Conservation (phyloP, 2,797 vertebrate genomes). For the Agapornis canus region DNA sequence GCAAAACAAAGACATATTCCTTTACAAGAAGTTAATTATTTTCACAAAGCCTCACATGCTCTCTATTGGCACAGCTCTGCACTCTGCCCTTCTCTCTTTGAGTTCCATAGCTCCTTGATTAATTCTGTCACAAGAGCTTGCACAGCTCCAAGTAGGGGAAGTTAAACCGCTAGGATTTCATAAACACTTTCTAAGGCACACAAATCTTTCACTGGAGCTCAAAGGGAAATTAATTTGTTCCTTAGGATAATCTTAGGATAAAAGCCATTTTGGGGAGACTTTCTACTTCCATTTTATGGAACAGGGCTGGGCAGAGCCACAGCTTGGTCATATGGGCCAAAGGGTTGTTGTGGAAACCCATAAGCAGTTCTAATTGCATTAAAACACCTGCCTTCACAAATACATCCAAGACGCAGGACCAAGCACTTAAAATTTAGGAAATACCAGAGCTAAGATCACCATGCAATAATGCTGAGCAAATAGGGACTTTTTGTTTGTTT, state of each 20-base stretch:
- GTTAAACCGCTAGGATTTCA: neutral
- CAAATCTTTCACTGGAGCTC: neutral
- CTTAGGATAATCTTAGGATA: neutral
- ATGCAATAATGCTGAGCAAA: neutral
- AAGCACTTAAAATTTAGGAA: neutral
- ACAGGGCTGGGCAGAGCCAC: neutral
- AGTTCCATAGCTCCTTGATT: neutral
- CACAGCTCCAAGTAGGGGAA: neutral
- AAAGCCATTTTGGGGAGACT: neutral
- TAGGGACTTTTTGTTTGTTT: neutral
- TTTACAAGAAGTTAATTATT: neutral
- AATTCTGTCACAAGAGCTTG: neutral
- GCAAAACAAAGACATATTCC: neutral
- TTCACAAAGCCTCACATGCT: neutral
- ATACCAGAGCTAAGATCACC: neutral
- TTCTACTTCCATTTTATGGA: neutral
- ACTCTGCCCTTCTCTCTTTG: neutral
- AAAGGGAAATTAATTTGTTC: neutral
- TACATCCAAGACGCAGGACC: neutral
- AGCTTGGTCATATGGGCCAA: neutral
- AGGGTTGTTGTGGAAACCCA: neutral
- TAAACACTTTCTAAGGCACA: neutral
- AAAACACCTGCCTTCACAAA: neutral
- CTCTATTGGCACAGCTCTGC: neutral
- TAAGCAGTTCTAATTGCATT: neutral